Conservation (phyloP, 1,140 invertebrate species). For the Caenorhabditis inopinata region DNA sequence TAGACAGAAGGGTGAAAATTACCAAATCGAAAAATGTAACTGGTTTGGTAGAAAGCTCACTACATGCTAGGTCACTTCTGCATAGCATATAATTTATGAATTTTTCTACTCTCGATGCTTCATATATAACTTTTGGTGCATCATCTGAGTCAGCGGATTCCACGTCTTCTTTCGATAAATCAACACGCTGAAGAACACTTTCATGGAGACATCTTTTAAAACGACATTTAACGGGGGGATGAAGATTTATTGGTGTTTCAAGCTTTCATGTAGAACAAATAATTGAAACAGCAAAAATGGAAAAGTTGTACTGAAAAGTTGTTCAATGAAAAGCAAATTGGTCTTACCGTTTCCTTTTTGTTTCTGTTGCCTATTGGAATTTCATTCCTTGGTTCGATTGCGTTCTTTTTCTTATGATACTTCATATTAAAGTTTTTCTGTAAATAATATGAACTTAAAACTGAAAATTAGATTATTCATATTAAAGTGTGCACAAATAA, state of each 20-base stretch:
- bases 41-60: not conserved
- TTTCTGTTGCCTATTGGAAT: not conserved
- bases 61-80: not conserved
- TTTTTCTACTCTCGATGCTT: not conserved
- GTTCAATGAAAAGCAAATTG: no score
- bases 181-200: not conserved
- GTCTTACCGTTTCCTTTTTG: not conserved
- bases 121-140: slow-evolving; percentile 3
- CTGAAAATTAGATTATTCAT: no score
- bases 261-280: no score
- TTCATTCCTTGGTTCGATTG: not conserved
- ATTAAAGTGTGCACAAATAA: no score
- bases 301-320: no score
- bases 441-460: not conserved
- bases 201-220: no score
- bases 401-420: not conserved
- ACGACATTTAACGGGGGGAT: no score
- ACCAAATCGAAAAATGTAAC: slow-evolving; percentile 9
- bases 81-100: slow-evolving; percentile 14
- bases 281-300: no score
- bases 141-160: not conserved
- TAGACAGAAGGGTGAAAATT: not conserved
- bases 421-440: not conserved
- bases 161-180: not conserved
- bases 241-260: no score